Base-by-base conservation (phyloP, 2,113 vertebrate genomes). In the Tamias sibiricus region DNA sequence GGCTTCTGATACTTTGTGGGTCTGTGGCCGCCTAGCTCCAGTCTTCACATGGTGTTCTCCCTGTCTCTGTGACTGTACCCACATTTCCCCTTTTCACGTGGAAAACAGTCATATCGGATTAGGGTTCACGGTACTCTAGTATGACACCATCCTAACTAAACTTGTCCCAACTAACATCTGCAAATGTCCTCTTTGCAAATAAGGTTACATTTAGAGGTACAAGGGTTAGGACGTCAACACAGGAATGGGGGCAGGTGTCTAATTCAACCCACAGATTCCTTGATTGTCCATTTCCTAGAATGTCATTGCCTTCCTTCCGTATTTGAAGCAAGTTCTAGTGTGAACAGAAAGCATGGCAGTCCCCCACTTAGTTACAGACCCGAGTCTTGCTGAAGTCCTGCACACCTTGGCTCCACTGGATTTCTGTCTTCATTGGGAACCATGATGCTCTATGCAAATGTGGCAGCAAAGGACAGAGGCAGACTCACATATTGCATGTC, bases 41-140 rank as follows among this genome's bases (percentile, higher is more conserved):
- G 0, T n/a, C 22, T 69, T 32, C n/a, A 62, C 8, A 26, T 0
- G 7, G 35, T 0, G 0, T 69, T 77, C 16, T 68, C 9, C 11
- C 35, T 8, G 0, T 8, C 42, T 28, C 2, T 11, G 4, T 14
- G 59, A 57, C 57, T 37, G 16, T 20, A 72, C 17, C 26, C 16
- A 12, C 2, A n/a, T 30, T 8, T 66, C 54, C 32, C 44, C 83
- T 64, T 49, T 37, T 22, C 5, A 14, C 75, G 57, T 16, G 49
- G 74, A 35, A 0, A 37, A 64, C 3, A 16, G 71, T 40, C 17
- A 26, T 13, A 1, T 2, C 47, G 89, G 40, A 59, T 32, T 30
- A 32, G 44, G 28, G 16, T 4, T 42, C 32, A 16, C 6, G 28
- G 32, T 14, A 10, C 12, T 24, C 57, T 9, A 19, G 13, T 28